Evolutionary conservation across 2,797 vertebrate species (phyloP).

Genomic region (Enteromius anoplus): DNA sequence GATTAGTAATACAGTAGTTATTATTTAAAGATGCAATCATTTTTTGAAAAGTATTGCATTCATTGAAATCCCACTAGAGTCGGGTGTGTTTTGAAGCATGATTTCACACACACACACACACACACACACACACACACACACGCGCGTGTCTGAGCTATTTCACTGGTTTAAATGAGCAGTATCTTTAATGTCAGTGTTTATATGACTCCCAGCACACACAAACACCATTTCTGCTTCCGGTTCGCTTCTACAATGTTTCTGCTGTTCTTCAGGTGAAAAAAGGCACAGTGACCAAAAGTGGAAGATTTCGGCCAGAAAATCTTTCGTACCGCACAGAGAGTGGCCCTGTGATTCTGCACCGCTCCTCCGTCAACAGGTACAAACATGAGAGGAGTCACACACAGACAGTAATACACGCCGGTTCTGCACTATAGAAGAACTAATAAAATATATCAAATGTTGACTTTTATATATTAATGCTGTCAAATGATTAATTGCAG

Average conservation of each 20-base stretch:
- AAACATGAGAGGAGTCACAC: not conserved
- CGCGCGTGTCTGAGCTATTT: not conserved
- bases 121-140: too few species aligned
- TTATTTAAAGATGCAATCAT: not conserved
- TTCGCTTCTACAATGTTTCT: not conserved
- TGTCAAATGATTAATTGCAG: too few species aligned
- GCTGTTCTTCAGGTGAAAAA: conserved; percentile 82
- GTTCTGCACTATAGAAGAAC: too few species aligned
- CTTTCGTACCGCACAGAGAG: conserved; percentile 80
- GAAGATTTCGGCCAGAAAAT: conserved; percentile 89
- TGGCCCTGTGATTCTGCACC: conserved; percentile 89
- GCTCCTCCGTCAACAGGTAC: conserved; percentile 93
- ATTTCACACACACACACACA: too few species aligned
- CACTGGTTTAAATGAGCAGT: not conserved
- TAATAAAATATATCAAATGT: too few species aligned
- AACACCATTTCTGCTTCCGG: not conserved
- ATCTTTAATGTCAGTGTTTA: not conserved
- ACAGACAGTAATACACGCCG: not conserved
- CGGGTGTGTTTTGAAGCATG: not conserved
- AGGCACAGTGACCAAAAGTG: conserved; percentile 86
- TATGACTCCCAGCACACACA: not conserved
- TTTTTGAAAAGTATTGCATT: not conserved
- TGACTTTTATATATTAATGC: too few species aligned
- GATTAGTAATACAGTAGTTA: too few species aligned
- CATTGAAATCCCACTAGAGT: not conserved